Evolutionary conservation across 2,797 vertebrate genomes (phyloP), one percentile per base, ranked within the genome.

Genomic region (Platyrinchus mystaceus): DNA sequence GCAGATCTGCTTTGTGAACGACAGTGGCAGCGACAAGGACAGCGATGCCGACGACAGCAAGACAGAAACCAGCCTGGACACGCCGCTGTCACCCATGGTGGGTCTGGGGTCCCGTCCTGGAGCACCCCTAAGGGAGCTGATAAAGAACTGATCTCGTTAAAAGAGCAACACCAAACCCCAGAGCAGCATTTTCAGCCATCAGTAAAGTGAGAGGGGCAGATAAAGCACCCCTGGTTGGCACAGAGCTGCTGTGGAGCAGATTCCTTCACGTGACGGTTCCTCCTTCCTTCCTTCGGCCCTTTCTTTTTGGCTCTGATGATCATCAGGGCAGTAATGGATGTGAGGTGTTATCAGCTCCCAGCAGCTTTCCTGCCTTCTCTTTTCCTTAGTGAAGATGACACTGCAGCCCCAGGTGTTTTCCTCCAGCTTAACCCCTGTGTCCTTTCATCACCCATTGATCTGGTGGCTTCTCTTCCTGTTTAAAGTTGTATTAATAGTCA

Each of bases 1-100:
- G 80, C 99, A 99, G 97, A 99, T 99, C 91, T 99, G 99, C 96
- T 99, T 99, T 26, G 99, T 99, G 81, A 99, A 99, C 6, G 99
- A 99, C 98, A 99, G 99, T 0, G 98, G 99, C 96, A 99, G 99
- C 4, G 99, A 99, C 96, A 99, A 99, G 98, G 99, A 99, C 98
- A 99, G 99, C 1, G 99, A 99, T 64, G 99, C 98, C 0, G 99
- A 99, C 1, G 99, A 99, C 98, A 99, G 99, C 97, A 99, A 99
- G 98, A 99, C 99, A 2, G 99, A 99, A 97, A 99, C 99, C 93
- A 99, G 99, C 92, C 96, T 99, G 98, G 99, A 99, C 97, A 99
- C 99, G 0, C 99, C 99, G 1, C 95, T 99, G 97, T 99, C 99
- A 2, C 99, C 99, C 83, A 97, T 99, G 99, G 99, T 99, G 89